These are phyloP conservation scores for Deilephila porcellus DNA, from an alignment of 2,888 invertebrate species.

Conservation along the genomic window DNA sequence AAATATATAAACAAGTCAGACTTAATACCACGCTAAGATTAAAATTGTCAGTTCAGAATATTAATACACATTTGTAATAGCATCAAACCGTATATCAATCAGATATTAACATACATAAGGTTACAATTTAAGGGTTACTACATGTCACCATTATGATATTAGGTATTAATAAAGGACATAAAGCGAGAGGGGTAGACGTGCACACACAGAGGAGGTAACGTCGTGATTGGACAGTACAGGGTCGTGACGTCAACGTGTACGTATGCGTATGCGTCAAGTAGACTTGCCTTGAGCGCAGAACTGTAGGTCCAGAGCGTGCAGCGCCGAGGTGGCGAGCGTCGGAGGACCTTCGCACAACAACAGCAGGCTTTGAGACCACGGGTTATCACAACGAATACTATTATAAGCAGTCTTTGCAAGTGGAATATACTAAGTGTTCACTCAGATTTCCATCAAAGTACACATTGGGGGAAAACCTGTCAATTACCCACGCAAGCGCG, in stretches of 20 bases:
- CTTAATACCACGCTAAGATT: too few species aligned
- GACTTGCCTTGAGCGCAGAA: constrained; percentile 82
- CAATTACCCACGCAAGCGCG: too few species aligned
- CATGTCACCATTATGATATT: too few species aligned
- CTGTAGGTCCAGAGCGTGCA: constrained; percentile 80
- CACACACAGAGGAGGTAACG: neutral
- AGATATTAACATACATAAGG: too few species aligned
- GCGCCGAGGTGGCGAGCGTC: constrained; percentile 80
- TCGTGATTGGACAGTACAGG: neutral
- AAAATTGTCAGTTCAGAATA: too few species aligned
- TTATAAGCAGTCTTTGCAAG: too few species aligned
- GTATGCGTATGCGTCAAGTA: constrained; percentile 23
- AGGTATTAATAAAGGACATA: neutral
- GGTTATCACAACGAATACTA: neutral
- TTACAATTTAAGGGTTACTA: neutral
- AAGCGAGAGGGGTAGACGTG: neutral
- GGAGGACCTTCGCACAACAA: constrained; percentile 74
- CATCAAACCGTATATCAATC: too few species aligned
- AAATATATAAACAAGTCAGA: too few species aligned
- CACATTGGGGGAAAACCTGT: too few species aligned
- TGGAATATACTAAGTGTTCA: too few species aligned
- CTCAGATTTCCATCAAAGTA: too few species aligned
- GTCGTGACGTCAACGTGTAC: constrained; percentile 2
- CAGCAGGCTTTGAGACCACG: constrained; percentile 41
- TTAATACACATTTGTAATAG: too few species aligned